phyloP scores from a whole-genome alignment of 2,888 invertebrate species.

The Gymnocheta viridis region DNA sequence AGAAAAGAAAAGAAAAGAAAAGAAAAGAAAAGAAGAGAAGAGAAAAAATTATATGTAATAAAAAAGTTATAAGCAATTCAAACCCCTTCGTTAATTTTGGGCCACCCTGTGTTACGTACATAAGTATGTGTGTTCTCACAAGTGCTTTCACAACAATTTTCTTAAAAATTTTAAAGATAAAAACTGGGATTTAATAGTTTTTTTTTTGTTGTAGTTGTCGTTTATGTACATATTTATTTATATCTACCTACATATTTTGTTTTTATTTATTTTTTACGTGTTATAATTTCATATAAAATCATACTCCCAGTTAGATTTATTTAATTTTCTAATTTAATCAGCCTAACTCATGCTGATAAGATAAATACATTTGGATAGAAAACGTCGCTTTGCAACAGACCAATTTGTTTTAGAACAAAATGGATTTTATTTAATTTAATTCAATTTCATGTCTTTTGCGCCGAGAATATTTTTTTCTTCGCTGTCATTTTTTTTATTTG shows the following conservation, averaged over 20 bases:
- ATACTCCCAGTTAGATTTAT: conserved; percentile 7
- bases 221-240: background rate
- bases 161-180: too few species aligned
- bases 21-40: too few species aligned
- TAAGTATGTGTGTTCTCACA: too few species aligned
- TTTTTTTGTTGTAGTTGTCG: too few species aligned
- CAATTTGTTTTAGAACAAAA: conserved; percentile 28
- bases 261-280: too few species aligned
- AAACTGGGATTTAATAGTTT: too few species aligned
- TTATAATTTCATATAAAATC: background rate
- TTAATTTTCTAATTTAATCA: conserved; percentile 24
- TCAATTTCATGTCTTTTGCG: background rate
- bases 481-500: background rate
- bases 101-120: background rate
- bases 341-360: conserved; percentile 39
- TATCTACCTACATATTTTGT: background rate
- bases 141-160: too few species aligned
- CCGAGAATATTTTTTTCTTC: background rate
- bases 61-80: too few species aligned
- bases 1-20: too few species aligned
- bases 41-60: too few species aligned
- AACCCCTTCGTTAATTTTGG: too few species aligned
- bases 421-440: conserved; percentile 14
- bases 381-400: conserved; percentile 1
- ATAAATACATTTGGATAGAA: conserved; percentile 14